Evolutionary conservation across 1,140 invertebrate species (phyloP).

Genomic region (Argopecten irradians): DNA sequence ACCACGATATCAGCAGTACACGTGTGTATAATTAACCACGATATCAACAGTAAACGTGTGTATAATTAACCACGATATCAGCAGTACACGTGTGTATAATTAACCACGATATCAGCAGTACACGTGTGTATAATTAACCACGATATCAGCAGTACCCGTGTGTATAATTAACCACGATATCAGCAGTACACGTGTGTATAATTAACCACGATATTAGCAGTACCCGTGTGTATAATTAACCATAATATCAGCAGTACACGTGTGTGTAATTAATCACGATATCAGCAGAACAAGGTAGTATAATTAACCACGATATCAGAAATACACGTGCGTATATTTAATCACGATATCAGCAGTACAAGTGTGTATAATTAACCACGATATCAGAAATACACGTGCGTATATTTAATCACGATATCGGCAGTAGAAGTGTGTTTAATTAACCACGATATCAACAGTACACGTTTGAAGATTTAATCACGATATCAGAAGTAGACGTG

Average conservation of each 20-base stretch:
- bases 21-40: not conserved
- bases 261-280: not conserved
- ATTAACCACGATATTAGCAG: not conserved
- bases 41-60: not conserved
- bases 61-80: not conserved
- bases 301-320: no score
- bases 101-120: not conserved
- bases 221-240: not conserved
- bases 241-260: not conserved
- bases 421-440: no score
- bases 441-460: no score
- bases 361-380: not conserved
- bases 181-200: not conserved
- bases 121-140: not conserved
- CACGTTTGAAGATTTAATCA: no score
- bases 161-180: not conserved
- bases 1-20: not conserved
- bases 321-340: no score
- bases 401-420: no score
- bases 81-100: not conserved
- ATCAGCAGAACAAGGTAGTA: no score
- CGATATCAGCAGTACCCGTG: not conserved
- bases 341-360: not conserved
- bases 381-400: no score
- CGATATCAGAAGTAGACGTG: no score